phyloP scores from a whole-genome alignment of 2,113 vertebrate genomes.

The Ciconia maguari region DNA sequence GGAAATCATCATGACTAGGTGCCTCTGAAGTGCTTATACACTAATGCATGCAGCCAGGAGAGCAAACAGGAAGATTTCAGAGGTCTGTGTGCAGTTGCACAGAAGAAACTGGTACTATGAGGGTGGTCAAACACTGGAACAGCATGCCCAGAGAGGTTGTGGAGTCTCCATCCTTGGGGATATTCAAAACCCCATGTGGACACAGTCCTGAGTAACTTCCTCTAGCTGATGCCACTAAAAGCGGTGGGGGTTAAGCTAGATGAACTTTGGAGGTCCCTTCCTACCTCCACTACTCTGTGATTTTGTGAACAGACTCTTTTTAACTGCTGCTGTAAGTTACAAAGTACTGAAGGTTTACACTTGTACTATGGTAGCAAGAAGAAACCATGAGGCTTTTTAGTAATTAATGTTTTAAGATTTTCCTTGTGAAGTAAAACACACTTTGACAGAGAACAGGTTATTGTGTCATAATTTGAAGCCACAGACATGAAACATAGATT shows the following conservation, averaged over 20 bases:
- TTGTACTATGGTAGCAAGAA: neutral
- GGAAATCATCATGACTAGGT: neutral
- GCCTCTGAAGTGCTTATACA: neutral
- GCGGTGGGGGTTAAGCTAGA: neutral
- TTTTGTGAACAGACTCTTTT: neutral
- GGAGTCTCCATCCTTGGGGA: neutral
- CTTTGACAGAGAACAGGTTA: neutral
- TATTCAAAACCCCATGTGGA: neutral
- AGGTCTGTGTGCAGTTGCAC: neutral
- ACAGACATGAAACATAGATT: slow-evolving; percentile 29
- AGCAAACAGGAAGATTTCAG: neutral
- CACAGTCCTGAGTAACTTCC: neutral
- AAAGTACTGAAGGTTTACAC: neutral
- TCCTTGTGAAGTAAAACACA: neutral
- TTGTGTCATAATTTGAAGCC: neutral
- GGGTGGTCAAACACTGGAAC: neutral
- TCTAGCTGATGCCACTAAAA: neutral
- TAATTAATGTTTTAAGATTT: neutral
- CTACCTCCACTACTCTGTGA: neutral
- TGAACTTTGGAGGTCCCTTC: neutral
- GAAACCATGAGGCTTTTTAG: neutral
- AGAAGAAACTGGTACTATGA: neutral
- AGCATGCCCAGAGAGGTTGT: neutral
- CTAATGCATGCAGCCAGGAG: neutral
- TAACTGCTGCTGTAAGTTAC: neutral